Conservation (phyloP, 2,797 vertebrate genomes). For the Thunnus albacares region DNA sequence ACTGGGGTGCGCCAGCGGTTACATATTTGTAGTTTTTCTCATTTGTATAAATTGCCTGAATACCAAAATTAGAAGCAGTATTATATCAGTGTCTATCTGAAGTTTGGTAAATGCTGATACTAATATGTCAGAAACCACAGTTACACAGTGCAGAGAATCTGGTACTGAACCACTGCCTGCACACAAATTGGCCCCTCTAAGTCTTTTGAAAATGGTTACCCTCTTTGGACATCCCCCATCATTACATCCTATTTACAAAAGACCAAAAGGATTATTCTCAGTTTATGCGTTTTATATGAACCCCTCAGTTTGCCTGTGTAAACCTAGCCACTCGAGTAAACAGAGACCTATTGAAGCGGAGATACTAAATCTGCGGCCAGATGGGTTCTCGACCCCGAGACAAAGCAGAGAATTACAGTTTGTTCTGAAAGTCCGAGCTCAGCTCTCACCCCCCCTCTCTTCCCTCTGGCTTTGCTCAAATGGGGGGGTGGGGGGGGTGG, state of each 20-base stretch:
- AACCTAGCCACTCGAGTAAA: constrained; percentile 74
- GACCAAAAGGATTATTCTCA: constrained; percentile 73
- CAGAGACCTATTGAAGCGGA: constrained; percentile 70
- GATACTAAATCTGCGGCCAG: constrained; percentile 74
- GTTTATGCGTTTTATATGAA: constrained; percentile 79
- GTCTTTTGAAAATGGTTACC: constrained; percentile 52
- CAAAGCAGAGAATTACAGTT: constrained; percentile 72
- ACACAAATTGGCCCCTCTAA: constrained; percentile 49
- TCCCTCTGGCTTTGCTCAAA: constrained; percentile 49
- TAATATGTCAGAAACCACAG: constrained; percentile 47
- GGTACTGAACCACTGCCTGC: constrained; percentile 41
- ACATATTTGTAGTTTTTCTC: constrained; percentile 11
- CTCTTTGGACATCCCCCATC: constrained; percentile 65
- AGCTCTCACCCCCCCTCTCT: constrained; percentile 29
- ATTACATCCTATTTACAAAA: constrained; percentile 80
- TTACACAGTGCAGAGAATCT: constrained; percentile 33
- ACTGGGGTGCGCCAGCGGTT: constrained; percentile 5
- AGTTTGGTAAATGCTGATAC: constrained; percentile 24
- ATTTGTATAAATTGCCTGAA: background rate
- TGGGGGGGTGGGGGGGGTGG: background rate
- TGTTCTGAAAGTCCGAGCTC: constrained; percentile 55
- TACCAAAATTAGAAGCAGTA: background rate
- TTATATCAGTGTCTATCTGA: constrained; percentile 14
- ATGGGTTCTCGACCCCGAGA: constrained; percentile 59
- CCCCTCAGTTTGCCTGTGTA: constrained; percentile 70